Evolutionary conservation across 2,888 invertebrate species (phyloP).

Genomic region (Cosmopolites sordidus): DNA sequence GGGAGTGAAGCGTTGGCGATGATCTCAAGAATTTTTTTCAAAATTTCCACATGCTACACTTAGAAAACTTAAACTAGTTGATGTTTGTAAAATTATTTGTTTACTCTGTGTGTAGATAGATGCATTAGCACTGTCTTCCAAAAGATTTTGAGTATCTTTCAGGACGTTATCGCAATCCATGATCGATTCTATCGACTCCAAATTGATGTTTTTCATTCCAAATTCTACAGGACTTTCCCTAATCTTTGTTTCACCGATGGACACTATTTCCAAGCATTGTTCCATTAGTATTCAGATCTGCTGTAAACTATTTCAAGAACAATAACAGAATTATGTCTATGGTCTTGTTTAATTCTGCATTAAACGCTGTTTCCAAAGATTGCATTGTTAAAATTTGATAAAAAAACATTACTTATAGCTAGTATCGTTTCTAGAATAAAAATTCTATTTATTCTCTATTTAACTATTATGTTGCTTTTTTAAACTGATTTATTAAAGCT

Average conservation of each 20-base stretch:
- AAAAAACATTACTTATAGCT: background rate
- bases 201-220: conserved; percentile 44
- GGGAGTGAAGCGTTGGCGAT: conserved; percentile 62
- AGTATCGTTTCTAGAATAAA: background rate
- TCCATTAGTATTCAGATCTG: conserved; percentile 75
- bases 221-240: conserved; percentile 44
- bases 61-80: background rate
- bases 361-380: conserved; percentile 72
- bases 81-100: background rate
- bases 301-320: conserved; percentile 57
- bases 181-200: conserved; percentile 50
- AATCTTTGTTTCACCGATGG: conserved; percentile 48
- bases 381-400: too few species aligned
- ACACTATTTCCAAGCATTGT: conserved; percentile 69
- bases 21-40: conserved; percentile 59
- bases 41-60: conserved; percentile 52
- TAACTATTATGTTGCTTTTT: conserved; percentile 9
- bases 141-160: conserved; percentile 43
- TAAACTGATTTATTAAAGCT: conserved; percentile 48
- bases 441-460: background rate
- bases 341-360: conserved; percentile 76
- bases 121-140: conserved; percentile 40
- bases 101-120: conserved; percentile 51
- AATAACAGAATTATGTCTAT: background rate
- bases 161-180: conserved; percentile 48